Evolutionary conservation across 2,888 invertebrate species (phyloP), one percentile per base, ranked within the genome.

Genomic region (Lasioglossum lativentre): DNA sequence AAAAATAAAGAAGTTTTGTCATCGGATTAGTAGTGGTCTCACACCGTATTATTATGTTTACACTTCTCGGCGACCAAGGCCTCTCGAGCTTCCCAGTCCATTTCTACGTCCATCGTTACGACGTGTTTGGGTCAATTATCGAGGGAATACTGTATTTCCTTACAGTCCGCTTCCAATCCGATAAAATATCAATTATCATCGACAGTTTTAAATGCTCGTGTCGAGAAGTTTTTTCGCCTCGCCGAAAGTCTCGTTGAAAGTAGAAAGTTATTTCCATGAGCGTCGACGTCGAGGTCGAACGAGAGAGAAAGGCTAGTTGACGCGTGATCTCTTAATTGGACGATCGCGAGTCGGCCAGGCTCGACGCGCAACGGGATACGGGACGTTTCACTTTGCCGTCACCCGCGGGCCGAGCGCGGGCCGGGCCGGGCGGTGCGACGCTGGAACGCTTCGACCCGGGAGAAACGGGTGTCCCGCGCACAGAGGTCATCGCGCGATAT

Each of bases 181-280:
- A 34, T 34, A 3, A 34, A 34, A 2, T 34, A 34, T 34, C 34
- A 34, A 34, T 34, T 34, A 3, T 34, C 34, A 3, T 34, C 34
- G 34, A 34, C 2, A 34, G 34, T 34, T 34, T 34, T 34, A 34
- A 34, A 34, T 34, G 34, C 34, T 34, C 34, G 34, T 3, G 34
- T 3, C 2, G 34, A 1, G 34, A 42, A 45, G 23, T 56, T 56
- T 56, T n/a, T 30, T 30, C 6, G 27, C 19, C 63, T 45, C n/a
- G 56, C 14, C 30, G n/a, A 34, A 34, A 40, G 42, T 59, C 63
- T 45, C n/a, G 56, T 10, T n/a, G n/a, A 34, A 34, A 40, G 42
- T 59, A 52, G 82, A 83, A 59, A 68, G 71, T 66, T 66, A 47
- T 59, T 63, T 42, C 68, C 34, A 52, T 74, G 52, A n/a, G 40